Conservation (phyloP, 1,140 invertebrate species). For the Musca vetustissima region DNA sequence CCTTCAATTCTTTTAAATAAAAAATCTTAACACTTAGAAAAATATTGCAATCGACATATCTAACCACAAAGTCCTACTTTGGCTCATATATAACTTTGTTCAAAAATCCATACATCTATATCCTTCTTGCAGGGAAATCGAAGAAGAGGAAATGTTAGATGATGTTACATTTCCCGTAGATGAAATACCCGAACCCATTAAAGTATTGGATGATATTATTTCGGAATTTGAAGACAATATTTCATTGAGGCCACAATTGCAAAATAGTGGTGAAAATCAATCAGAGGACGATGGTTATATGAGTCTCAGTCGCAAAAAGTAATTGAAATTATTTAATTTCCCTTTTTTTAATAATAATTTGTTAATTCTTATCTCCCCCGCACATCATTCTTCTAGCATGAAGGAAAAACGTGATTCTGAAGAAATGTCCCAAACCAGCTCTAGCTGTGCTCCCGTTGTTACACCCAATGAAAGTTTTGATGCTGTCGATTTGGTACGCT, state of each 20-base stretch:
- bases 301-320: conserved; percentile 82
- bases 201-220: conserved; percentile 81
- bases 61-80: too few relatives aligned
- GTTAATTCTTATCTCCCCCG: background rate
- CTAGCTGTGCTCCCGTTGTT: background rate
- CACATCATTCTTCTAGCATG: conserved; percentile 34
- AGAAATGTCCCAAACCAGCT: conserved; percentile 45
- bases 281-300: conserved; percentile 87
- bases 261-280: conserved; percentile 71
- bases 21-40: too few relatives aligned
- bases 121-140: conserved; percentile 3
- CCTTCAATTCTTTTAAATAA: too few relatives aligned
- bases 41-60: too few relatives aligned
- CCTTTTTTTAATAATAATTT: background rate
- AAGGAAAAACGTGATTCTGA: conserved; percentile 48
- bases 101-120: too few relatives aligned
- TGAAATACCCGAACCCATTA: conserved; percentile 66
- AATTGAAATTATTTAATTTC: conserved; percentile 27
- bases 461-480: conserved; percentile 16
- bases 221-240: conserved; percentile 80
- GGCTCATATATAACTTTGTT: too few relatives aligned
- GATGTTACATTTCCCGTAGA: conserved; percentile 34
- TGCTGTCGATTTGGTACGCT: conserved; percentile 12
- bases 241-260: conserved; percentile 55
- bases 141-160: conserved; percentile 19